Base-by-base conservation (phyloP, 2,113 vertebrate species). In the Chlorodrepanis virens region DNA sequence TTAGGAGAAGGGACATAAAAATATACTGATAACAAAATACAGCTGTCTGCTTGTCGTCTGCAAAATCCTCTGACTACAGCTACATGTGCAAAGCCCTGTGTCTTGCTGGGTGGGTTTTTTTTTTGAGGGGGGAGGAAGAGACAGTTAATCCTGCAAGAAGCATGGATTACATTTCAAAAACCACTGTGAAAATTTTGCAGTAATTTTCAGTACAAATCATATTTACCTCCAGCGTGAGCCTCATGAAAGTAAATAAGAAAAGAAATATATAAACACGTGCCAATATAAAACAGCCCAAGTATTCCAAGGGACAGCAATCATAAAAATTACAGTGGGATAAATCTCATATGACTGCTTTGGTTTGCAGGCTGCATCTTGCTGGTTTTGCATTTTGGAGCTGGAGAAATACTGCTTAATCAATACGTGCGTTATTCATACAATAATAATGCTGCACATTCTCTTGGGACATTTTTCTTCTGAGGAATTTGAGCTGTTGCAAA, bases 391-490 rank as follows among this genome's bases (percentile, higher is more conserved):
- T 91, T 88, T 14, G 5, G 42, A 45, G 42, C 25, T 90, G 60
- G 64, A 86, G 64, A 93, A 92, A 86, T 77, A 70, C 83, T 70
- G 44, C 52, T 86, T 89, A 54, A 93, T 93, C 82, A 70, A 87
- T 95, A 90, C 11, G 8, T 37, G 11, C 14, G 47, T 93, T 92
- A 83, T 86, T 95, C 86, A 68, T 49, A 40, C 47, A 67, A 49
- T 56, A 90, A 82, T 72, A 83, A 77, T 59, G 45, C 33, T 0
- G 0, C 35, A 10, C 2, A 0, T 40, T 67, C 67, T 69, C 75
- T 31, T 28, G n/a, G 47, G 83, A 67, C 52, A 2, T 77, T 94
- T 90, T 90, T 71, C 40, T 92, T 74, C 77, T 19, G 53, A 67
- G 67, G 42, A 56, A 64, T 82, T 69, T 42, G 70, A 63, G 63